These are phyloP conservation scores for Aurelia aurita complex sp. Pacific DNA, from an alignment of 30 jellyfish, hydroid and myxozoan species.

Conservation along the genomic window DNA sequence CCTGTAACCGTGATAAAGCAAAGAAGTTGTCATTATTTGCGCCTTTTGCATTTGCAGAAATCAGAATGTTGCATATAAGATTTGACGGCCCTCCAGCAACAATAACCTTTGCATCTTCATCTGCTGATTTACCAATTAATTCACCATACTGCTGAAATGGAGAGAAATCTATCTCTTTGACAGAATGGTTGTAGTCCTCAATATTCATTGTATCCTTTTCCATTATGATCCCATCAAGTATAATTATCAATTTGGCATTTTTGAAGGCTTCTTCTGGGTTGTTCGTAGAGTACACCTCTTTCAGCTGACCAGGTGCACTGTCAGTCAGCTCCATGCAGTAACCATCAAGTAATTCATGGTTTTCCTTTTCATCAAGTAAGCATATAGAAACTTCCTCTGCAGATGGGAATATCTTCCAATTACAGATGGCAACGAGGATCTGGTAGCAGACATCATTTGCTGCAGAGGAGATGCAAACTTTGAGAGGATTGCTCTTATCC, in stretches of 20 bases:
- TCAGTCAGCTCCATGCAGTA: constrained; percentile 86
- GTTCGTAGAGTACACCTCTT: constrained; percentile 33
- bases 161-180: constrained; percentile 27
- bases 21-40: constrained; percentile 41
- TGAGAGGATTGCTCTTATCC: constrained; percentile 51
- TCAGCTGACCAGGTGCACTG: constrained; percentile 79
- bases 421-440: constrained; percentile 36
- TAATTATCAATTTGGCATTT: constrained; percentile 67
- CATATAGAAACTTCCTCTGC: constrained; percentile 50
- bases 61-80: constrained; percentile 48
- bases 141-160: constrained; percentile 48
- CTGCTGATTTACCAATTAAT: constrained; percentile 45
- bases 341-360: constrained; percentile 57
- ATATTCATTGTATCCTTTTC: constrained; percentile 1
- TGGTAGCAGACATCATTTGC: constrained; percentile 60
- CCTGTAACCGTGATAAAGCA: constrained; percentile 81
- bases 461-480: constrained; percentile 76
- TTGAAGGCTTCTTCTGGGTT: constrained; percentile 65
- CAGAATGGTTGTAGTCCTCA: constrained; percentile 1
- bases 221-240: constrained; percentile 52
- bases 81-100: constrained; percentile 80
- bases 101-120: constrained; percentile 57
- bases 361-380: constrained; percentile 55
- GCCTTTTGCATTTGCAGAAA: constrained; percentile 29
- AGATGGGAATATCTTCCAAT: constrained; percentile 24